Percentiles rank a stretch among this genome's conserved stretches.
phyloP scores from a whole-genome alignment of 1,140 invertebrate genomes.

The Tribolium castaneum region DNA sequence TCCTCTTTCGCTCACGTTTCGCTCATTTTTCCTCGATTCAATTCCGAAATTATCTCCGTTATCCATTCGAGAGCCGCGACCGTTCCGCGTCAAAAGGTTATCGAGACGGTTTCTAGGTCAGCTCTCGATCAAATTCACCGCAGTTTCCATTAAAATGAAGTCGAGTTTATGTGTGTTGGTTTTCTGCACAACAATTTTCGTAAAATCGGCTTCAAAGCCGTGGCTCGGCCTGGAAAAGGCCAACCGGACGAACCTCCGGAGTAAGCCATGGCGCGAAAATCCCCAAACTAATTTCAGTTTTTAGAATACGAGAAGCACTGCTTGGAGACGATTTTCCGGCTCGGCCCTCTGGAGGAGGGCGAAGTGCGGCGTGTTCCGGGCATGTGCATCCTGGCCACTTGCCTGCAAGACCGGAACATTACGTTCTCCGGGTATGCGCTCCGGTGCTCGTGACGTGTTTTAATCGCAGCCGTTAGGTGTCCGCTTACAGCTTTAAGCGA shows the following conservation, averaged over 20 bases:
- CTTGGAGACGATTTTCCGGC: neutral
- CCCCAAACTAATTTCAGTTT: neutral
- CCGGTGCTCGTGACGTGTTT: neutral
- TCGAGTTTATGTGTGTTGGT: neutral
- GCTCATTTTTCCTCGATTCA: neutral
- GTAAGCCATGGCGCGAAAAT: neutral
- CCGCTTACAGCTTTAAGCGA: neutral
- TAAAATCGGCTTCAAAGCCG: neutral
- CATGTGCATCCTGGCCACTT: neutral
- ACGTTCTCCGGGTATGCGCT: slow-evolving; percentile 8
- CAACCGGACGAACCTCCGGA: neutral
- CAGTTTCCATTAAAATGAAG: neutral
- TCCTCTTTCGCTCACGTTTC: neutral
- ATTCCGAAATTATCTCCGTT: neutral
- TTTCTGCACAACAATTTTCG: neutral
- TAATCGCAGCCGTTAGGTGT: slow-evolving; percentile 6
- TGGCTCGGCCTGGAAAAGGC: neutral
- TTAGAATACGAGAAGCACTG: slow-evolving; percentile 11
- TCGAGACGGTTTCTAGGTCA: neutral
- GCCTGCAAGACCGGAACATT: slow-evolving; percentile 9
- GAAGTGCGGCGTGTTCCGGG: neutral
- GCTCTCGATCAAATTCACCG: neutral
- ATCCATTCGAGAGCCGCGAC: neutral
- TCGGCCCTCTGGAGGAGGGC: neutral
- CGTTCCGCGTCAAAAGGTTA: slow-evolving; percentile 2